Evolutionary conservation across 2,797 vertebrate species (phyloP).

Genomic region (Chelonia mydas): DNA sequence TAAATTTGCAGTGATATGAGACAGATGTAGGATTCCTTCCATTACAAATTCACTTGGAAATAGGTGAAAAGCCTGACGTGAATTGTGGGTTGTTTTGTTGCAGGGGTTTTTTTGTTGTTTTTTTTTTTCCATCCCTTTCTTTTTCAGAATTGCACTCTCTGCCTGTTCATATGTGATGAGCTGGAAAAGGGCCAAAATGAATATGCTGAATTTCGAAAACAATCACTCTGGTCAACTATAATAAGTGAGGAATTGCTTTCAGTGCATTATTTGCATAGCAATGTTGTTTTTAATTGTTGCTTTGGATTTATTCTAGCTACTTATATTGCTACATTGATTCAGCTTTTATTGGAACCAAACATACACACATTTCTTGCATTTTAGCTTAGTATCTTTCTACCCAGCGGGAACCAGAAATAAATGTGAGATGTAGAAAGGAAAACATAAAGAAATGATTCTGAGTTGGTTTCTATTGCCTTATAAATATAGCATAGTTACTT

Average conservation of each 20-base stretch:
- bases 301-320: conserved; percentile 26
- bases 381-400: conserved; percentile 59
- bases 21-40: background rate
- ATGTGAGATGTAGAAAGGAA: conserved; percentile 72
- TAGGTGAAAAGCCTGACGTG: background rate
- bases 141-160: conserved; percentile 4
- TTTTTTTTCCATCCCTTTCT: background rate
- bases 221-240: conserved; percentile 28
- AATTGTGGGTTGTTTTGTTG: background rate
- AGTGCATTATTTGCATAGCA: conserved; percentile 14
- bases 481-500: conserved; percentile 79
- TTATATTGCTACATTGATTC: conserved; percentile 6
- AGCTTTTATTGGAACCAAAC: conserved; percentile 49
- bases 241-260: conserved; percentile 43
- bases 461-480: conserved; percentile 69
- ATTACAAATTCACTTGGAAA: background rate
- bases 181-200: conserved; percentile 37
- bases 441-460: conserved; percentile 68
- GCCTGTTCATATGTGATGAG: background rate
- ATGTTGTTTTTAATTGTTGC: conserved; percentile 41
- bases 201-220: conserved; percentile 32
- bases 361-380: conserved; percentile 24
- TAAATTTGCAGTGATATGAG: background rate
- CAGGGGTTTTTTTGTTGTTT: background rate
- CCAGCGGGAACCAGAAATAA: conserved; percentile 66